phyloP scores from a whole-genome alignment of 2,888 invertebrate species.

The Busseola fusca region DNA sequence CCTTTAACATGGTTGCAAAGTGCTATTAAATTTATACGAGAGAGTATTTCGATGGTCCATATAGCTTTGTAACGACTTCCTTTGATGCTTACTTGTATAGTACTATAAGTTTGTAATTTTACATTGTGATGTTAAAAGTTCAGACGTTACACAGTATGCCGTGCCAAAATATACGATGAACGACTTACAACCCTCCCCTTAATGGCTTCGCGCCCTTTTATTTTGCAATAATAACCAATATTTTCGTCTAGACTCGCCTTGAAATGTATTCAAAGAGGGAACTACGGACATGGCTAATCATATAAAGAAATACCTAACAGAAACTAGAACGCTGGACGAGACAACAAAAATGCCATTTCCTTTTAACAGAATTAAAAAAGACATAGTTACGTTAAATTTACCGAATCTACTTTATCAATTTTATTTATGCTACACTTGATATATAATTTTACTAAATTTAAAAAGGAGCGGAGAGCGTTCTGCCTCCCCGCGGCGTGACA shows the following conservation, averaged over 20 bases:
- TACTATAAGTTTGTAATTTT: conserved; percentile 46
- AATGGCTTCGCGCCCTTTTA: conserved; percentile 26
- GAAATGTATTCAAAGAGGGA: neutral
- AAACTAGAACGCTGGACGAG: conserved; percentile 12
- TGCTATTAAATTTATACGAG: conserved; percentile 80
- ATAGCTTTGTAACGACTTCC: conserved; percentile 79
- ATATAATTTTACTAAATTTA: conserved; percentile 61
- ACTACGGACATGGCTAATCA: neutral
- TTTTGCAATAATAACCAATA: conserved; percentile 21
- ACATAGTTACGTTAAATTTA: conserved; percentile 27
- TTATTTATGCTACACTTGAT: conserved; percentile 61
- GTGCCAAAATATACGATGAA: conserved; percentile 34
- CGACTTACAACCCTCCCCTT: neutral
- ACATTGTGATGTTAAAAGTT: conserved; percentile 41
- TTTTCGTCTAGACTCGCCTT: conserved; percentile 19
- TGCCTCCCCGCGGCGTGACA: conserved; percentile 57
- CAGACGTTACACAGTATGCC: conserved; percentile 7
- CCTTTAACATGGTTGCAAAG: conserved; percentile 75
- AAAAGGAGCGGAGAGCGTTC: conserved; percentile 43
- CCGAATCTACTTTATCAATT: conserved; percentile 54
- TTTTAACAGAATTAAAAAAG: conserved; percentile 33
- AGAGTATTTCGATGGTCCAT: conserved; percentile 75
- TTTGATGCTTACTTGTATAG: conserved; percentile 69
- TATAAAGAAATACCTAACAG: conserved; percentile 3
- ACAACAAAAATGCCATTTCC: conserved; percentile 23